Base-by-base conservation (phyloP, 2,888 invertebrate species). In the Tetanocera ferruginea region DNA sequence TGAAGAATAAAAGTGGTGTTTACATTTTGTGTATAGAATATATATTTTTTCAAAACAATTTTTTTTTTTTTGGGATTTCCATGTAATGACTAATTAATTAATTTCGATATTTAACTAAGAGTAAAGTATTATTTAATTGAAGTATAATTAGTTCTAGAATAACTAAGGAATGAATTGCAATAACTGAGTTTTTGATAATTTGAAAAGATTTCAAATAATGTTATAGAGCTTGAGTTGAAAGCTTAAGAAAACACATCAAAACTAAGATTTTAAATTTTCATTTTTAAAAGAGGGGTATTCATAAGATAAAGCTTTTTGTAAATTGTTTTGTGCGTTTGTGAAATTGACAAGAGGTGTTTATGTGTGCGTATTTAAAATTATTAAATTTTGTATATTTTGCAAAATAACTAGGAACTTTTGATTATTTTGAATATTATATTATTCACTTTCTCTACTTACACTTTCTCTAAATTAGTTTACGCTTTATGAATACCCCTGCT, bases 101-200 rank as follows among this genome's bases (percentile, higher is more conserved):
- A 64, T 34, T 34, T n/a, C 19, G 34, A 28, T 34, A 14, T n/a
- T 64, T 19, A 64, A 64, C 31, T 28, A 51, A 14, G 11, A 49
- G 9, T 69, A 25, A 19, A 51, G 14, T 69, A 51, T 25, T 28
- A 51, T 69, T 51, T 31, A 51, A 28, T 28, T 14, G 28, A 64
- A 64, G 64, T 5, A 64, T 11, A 14, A 31, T 31, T 52, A n/a
- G 28, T 31, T n/a, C 34, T 64, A 64, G 17, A 3, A 31, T 60
- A 62, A 73, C 37, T 62, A 49, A 37, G 60, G 73, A 72, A 72
- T 72, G 72, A 72, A 23, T 55, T 69, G n/a, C 49, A 19, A 69
- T 69, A 31, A 4, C 31, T 25, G 2, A 69, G 25, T 37, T 25
- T n/a, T 49, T 4, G 25, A 60, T 25, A 8, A 64, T 64, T 34